Base-by-base conservation (phyloP, 2,797 vertebrate genomes). In the Benthosema pterotum region DNA sequence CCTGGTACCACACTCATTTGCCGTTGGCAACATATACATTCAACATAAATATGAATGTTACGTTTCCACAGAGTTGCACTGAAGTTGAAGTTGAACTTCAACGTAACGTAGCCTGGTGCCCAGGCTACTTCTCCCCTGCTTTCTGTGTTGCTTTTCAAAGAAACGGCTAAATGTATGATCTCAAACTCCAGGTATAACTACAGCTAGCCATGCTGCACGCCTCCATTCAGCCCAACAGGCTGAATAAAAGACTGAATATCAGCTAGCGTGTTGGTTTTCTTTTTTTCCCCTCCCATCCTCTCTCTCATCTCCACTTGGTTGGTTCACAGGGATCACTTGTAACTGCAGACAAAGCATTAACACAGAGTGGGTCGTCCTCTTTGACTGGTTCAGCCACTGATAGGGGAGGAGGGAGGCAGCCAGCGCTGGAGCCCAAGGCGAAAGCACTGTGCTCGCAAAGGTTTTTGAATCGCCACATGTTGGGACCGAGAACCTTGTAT, bases 331-430 rank as follows among this genome's bases (percentile, higher is more conserved):
- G 84, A 90, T 88, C 80, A 82, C 80, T 81, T 78, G 72, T 83
- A 73, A 71, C 84, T 77, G 82, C 72, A 88, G 82, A 87, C 79
- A 86, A 77, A 84, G 87, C 88, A 79, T 80, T 82, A 75, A 82
- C 72, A 78, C 65, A 59, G 84, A 77, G 74, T 71, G 74, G 89
- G 86, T 90, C 81, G 55, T 83, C 88, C 78, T 89, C 89, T 91
- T 83, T 91, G 90, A 90, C 87, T 87, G 74, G 75, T 70, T 80
- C 79, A 80, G 76, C 83, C 85, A 88, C 79, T 88, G 89, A 89
- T 85, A 89, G 80, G 78, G 79, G 75, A 48, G 74, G 52, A 25
- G 22, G 51, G 50, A 56, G 57, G 43, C n/a, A 13, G 17, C 72
- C 42, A 22, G 71, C 61, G 67, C 47, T 67, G 75, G 28, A 32